Evolutionary conservation across 2,888 invertebrate species (phyloP), one percentile per base, ranked within the genome.

Genomic region (Liodrosophila aerea): DNA sequence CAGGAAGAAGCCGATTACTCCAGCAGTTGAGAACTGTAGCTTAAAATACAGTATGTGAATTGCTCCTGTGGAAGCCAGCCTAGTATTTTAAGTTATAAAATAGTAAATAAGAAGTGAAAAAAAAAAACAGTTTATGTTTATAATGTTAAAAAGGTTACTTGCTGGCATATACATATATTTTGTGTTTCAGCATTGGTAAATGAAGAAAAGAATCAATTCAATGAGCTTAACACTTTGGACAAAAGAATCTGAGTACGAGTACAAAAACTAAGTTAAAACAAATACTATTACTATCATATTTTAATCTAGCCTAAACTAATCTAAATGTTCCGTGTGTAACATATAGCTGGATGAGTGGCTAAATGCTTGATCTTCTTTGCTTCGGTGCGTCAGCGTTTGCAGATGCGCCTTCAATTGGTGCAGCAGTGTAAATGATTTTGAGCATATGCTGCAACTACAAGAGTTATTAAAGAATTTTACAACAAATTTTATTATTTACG

Each of bases 381-480:
- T 87, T 40, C 76, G 83, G 50, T 89, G 89, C 1, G 84, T 87
- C 8, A 87, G 70, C 7, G 89, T 89, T 33, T 83, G 82, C 16
- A 87, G 61, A 50, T 89, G 89, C 4, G 89, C 88, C 52, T 89
- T 89, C 1, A 89, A 54, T 39, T 89, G 89, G 63, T 89, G 89
- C 7, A 81, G 73, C 39, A 89, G 64, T 0, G 89, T 86, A 30
- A 89, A 89, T 1, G 88, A 82, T 40, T 89, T 89, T 5, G 80
- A 75, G 50, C 89, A 89, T 7, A 87, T 73, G 37, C 58, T 64
- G 52, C 88, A 89, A 27, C 88, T 88, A 30, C 2, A 69, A 64
- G 12, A 12, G 7, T 8, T 1, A 22, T 46, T 15, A 11, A 2
- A 1, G 4, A 8, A 13, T 0, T 18, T 45, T 22, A 7, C n/a